Evolutionary conservation across 2,797 vertebrate genomes (phyloP).

Genomic region (Acanthurus lineatus): DNA sequence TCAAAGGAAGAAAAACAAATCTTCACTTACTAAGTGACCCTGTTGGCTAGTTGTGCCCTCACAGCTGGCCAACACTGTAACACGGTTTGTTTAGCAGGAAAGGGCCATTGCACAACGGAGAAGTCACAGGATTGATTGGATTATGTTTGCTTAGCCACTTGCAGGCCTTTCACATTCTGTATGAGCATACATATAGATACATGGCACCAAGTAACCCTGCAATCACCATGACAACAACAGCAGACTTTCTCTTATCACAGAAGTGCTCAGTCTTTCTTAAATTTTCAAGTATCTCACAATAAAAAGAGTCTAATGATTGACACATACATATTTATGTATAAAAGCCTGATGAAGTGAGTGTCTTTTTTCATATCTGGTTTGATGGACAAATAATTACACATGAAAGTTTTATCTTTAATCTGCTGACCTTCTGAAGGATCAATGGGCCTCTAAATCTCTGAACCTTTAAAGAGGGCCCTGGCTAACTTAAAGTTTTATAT

Average conservation of each 20-base stretch:
- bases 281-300: neutral
- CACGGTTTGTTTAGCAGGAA: neutral
- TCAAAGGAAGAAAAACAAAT: slow-evolving; percentile 17
- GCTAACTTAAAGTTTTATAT: too few species aligned
- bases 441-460: too few species aligned
- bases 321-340: neutral
- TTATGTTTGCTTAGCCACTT: slow-evolving; percentile 1
- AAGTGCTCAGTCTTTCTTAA: neutral
- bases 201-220: neutral
- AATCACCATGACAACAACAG: slow-evolving; percentile 35
- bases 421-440: too few species aligned
- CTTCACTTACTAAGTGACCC: slow-evolving; percentile 11
- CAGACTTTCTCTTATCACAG: neutral
- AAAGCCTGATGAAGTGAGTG: neutral
- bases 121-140: slow-evolving; percentile 22
- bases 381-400: too few species aligned
- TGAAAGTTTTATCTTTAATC: too few species aligned
- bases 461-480: too few species aligned
- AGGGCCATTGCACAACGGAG: neutral
- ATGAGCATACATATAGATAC: neutral
- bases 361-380: neutral
- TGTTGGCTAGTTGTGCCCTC: neutral
- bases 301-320: neutral
- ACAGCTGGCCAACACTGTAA: neutral
- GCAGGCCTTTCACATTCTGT: neutral